Percentiles rank a stretch among this genome's conserved stretches.
phyloP scores from a whole-genome alignment of 2,888 invertebrate species.

The Synergus gifuensis region DNA sequence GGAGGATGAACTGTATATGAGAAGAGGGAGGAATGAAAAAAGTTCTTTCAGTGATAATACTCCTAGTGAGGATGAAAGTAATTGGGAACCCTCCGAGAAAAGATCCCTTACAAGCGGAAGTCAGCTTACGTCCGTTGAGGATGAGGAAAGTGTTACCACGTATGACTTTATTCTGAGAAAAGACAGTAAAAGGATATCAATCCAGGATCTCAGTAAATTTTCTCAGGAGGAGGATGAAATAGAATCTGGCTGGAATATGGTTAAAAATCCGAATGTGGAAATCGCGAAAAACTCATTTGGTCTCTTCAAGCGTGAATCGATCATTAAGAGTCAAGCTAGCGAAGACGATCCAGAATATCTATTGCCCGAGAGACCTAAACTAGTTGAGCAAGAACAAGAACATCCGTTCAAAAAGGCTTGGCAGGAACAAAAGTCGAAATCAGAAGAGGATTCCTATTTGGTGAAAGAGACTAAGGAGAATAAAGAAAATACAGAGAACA shows the following conservation, averaged over 20 bases:
- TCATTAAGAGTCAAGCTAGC: slow-evolving; percentile 76
- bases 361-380: slow-evolving; percentile 73
- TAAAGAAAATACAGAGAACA: not conserved
- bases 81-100: slow-evolving; percentile 56
- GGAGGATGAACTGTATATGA: slow-evolving; percentile 62
- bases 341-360: slow-evolving; percentile 75
- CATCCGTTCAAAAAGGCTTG: slow-evolving; percentile 76
- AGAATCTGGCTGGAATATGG: slow-evolving; percentile 56
- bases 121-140: slow-evolving; percentile 65
- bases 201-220: slow-evolving; percentile 71
- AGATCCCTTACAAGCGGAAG: slow-evolving; percentile 65
- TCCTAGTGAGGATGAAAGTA: slow-evolving; percentile 61
- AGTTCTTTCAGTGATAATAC: slow-evolving; percentile 60
- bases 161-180: slow-evolving; percentile 67
- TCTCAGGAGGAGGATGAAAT: slow-evolving; percentile 62
- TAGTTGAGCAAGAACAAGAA: slow-evolving; percentile 74
- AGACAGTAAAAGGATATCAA: slow-evolving; percentile 67
- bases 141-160: slow-evolving; percentile 62
- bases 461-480: not conserved
- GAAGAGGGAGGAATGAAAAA: slow-evolving; percentile 53
- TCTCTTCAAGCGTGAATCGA: slow-evolving; percentile 73
- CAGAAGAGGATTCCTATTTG: slow-evolving; percentile 68
- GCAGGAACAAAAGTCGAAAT: slow-evolving; percentile 75
- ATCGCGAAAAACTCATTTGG: slow-evolving; percentile 61
- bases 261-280: slow-evolving; percentile 52